Percentiles rank a stretch among this genome's conserved stretches.
phyloP scores from a whole-genome alignment of 1,140 invertebrate species.

The Musca vetustissima region DNA sequence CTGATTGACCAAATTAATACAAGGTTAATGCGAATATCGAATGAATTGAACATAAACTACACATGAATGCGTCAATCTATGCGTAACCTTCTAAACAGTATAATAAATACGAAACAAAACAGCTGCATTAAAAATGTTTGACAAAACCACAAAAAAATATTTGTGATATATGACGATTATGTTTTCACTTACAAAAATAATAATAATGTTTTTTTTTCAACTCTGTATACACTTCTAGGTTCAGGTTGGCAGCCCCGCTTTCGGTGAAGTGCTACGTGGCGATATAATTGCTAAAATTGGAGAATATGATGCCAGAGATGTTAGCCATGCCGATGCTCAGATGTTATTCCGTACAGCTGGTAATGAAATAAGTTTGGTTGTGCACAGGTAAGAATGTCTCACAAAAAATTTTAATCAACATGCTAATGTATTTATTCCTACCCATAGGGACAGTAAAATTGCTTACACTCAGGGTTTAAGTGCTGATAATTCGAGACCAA shows the following conservation, averaged over 20 bases:
- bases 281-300: conserved; percentile 89
- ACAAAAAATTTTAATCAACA: not conserved
- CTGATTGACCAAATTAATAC: conserved; percentile 7
- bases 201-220: not conserved
- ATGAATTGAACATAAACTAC: not conserved
- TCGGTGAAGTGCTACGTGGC: conserved; percentile 79
- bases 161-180: too few relatives aligned
- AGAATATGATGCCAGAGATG: conserved; percentile 79
- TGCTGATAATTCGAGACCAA: conserved; percentile 39
- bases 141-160: not conserved
- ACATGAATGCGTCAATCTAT: too few relatives aligned
- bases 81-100: not conserved
- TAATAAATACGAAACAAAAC: too few relatives aligned
- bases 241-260: conserved; percentile 70
- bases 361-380: conserved; percentile 66
- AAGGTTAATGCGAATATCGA: conserved; percentile 11
- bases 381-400: conserved; percentile 62
- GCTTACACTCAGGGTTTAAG: conserved; percentile 48
- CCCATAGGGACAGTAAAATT: conserved; percentile 50
- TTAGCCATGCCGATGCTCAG: conserved; percentile 88
- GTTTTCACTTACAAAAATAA: too few relatives aligned
- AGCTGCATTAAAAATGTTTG: too few relatives aligned
- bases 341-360: conserved; percentile 82
- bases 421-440: not conserved
- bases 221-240: conserved; percentile 58